phyloP scores from a whole-genome alignment of 2,888 invertebrate species.

The Tenthredo scrophulariae region DNA sequence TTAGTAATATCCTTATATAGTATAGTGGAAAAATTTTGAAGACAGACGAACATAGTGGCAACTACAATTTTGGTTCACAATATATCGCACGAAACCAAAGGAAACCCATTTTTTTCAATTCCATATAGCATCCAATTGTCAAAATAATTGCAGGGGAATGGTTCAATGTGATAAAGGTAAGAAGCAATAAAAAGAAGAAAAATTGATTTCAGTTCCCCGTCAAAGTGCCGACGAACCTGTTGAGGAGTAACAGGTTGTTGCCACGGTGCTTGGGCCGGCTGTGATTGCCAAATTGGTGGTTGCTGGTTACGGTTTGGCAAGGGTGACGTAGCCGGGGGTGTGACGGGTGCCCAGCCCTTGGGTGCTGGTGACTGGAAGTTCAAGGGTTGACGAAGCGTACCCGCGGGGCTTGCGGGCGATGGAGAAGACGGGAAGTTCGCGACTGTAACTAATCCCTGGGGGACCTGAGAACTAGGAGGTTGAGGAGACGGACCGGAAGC shows the following conservation, averaged over 20 bases:
- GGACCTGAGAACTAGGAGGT: slow-evolving; percentile 62
- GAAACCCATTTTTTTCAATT: not conserved
- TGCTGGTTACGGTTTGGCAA: slow-evolving; percentile 63
- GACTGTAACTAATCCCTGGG: slow-evolving; percentile 57
- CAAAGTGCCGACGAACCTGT: slow-evolving; percentile 38
- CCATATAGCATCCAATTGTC: not conserved
- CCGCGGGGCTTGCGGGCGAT: slow-evolving; percentile 72
- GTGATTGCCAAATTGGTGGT: slow-evolving; percentile 60
- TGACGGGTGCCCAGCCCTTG: slow-evolving; percentile 78
- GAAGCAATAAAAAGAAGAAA: not conserved
- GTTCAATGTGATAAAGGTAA: not conserved
- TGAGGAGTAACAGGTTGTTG: slow-evolving; percentile 56
- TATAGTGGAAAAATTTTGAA: not conserved
- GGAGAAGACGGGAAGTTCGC: slow-evolving; percentile 64
- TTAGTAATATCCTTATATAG: not conserved
- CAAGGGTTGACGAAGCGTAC: slow-evolving; percentile 73
- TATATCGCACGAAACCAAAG: not conserved
- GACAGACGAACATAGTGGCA: not conserved
- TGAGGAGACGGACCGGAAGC: slow-evolving; percentile 70
- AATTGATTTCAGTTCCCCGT: not conserved
- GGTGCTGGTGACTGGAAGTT: slow-evolving; percentile 68
- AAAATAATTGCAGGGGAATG: not conserved
- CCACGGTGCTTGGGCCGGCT: slow-evolving; percentile 54
- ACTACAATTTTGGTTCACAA: not conserved
- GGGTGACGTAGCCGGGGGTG: slow-evolving; percentile 78